These are phyloP conservation scores for Hyaena hyaena DNA, from an alignment of 2,113 vertebrate species.

Conservation along the genomic window DNA sequence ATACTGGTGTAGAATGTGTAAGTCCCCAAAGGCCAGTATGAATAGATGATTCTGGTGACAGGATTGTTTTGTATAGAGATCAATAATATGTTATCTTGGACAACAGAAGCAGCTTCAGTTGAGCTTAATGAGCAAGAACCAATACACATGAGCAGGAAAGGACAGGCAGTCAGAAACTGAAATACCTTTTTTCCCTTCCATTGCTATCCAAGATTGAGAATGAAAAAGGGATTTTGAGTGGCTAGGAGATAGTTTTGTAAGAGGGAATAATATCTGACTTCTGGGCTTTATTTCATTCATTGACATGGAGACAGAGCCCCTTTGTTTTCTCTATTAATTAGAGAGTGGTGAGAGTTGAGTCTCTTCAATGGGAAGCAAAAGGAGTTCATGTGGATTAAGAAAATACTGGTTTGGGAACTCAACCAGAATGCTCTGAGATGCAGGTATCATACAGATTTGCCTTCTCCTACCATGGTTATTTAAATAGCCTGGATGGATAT, in stretches of 20 bases:
- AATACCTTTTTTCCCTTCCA: not conserved
- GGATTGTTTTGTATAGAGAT: not conserved
- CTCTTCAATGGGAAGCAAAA: not conserved
- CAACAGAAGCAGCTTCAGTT: not conserved
- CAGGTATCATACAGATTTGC: not conserved
- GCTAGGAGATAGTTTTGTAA: not conserved
- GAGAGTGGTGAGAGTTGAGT: not conserved
- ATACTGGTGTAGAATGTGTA: not conserved
- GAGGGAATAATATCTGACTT: not conserved
- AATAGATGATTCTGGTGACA: not conserved
- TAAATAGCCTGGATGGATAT: not conserved
- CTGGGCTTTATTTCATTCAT: not conserved
- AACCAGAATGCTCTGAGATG: not conserved
- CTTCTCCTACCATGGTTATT: not conserved
- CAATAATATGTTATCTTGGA: not conserved
- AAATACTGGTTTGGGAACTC: not conserved
- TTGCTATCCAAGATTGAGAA: not conserved
- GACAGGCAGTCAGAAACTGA: not conserved
- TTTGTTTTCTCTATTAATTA: not conserved
- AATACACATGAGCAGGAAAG: slow-evolving; percentile 11
- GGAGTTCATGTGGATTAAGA: not conserved
- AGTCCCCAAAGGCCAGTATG: not conserved
- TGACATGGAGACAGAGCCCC: not conserved
- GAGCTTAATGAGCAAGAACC: not conserved
- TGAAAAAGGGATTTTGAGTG: not conserved